phyloP scores from a whole-genome alignment of 2,113 vertebrate species.

The Bothrops jararaca region DNA sequence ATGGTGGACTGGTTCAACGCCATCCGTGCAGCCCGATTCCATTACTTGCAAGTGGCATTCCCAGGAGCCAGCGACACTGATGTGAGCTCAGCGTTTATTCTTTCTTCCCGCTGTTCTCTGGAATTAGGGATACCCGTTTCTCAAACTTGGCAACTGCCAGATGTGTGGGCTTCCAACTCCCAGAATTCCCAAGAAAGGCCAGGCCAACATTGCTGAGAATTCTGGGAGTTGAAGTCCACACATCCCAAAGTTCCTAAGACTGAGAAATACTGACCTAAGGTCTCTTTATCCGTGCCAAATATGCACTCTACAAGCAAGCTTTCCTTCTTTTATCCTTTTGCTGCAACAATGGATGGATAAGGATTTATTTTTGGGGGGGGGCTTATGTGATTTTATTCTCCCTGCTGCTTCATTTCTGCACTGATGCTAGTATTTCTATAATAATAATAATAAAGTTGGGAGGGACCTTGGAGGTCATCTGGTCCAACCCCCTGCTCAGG shows the following conservation, averaged over 20 bases:
- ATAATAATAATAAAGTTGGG: too few relatives aligned
- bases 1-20: constrained; percentile 96
- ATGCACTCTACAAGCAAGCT: not conserved
- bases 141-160: not conserved
- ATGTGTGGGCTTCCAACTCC: not conserved
- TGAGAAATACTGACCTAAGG: not conserved
- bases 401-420: not conserved
- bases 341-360: not conserved
- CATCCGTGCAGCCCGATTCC: constrained; percentile 89
- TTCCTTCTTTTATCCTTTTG: not conserved
- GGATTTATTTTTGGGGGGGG: not conserved
- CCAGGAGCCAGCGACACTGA: constrained; percentile 85
- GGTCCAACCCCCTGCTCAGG: too few relatives aligned
- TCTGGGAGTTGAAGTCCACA: not conserved
- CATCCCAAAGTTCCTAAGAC: not conserved
- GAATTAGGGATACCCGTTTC: rapidly evolving
- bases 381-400: not conserved
- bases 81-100: constrained; percentile 66
- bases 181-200: not conserved
- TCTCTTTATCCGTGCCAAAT: not conserved
- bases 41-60: constrained; percentile 95
- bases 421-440: not conserved
- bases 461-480: too few relatives aligned
- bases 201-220: not conserved
- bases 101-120: not conserved